Conservation (phyloP, 2,888 invertebrate genomes). For the Octonoba sinensis region DNA sequence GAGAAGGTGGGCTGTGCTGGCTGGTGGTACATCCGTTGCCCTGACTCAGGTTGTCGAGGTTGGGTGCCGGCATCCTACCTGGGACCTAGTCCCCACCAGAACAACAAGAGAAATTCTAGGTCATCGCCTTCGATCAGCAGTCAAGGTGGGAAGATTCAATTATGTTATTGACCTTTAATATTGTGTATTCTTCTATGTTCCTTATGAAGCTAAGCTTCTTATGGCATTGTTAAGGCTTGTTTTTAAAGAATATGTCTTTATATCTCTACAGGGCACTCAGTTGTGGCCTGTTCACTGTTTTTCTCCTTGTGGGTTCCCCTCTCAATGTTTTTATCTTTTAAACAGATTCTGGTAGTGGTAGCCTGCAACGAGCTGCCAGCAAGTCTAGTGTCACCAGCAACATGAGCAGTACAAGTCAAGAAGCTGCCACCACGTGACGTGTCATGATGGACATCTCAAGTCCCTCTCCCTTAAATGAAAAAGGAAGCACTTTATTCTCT, state of each 20-base stretch:
- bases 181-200: background rate
- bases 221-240: background rate
- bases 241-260: no score
- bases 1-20: slow-evolving; percentile 78
- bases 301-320: background rate
- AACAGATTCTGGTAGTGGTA: slow-evolving; percentile 63
- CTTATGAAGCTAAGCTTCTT: background rate
- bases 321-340: background rate
- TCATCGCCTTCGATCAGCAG: slow-evolving; percentile 68
- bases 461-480: no score
- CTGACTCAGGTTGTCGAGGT: slow-evolving; percentile 77
- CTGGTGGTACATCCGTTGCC: slow-evolving; percentile 73
- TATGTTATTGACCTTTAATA: background rate
- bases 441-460: no score
- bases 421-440: slow-evolving; percentile 49
- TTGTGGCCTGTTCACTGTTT: no score
- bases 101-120: slow-evolving; percentile 65
- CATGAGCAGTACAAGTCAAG: slow-evolving; percentile 62
- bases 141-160: slow-evolving; percentile 66
- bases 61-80: slow-evolving; percentile 96
- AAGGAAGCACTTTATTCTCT: no score
- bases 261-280: no score
- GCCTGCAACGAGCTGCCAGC: slow-evolving; percentile 60
- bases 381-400: slow-evolving; percentile 62
- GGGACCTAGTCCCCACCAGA: slow-evolving; percentile 75